Conservation (phyloP, 2,797 vertebrate genomes). For the Dermochelys coriacea region DNA sequence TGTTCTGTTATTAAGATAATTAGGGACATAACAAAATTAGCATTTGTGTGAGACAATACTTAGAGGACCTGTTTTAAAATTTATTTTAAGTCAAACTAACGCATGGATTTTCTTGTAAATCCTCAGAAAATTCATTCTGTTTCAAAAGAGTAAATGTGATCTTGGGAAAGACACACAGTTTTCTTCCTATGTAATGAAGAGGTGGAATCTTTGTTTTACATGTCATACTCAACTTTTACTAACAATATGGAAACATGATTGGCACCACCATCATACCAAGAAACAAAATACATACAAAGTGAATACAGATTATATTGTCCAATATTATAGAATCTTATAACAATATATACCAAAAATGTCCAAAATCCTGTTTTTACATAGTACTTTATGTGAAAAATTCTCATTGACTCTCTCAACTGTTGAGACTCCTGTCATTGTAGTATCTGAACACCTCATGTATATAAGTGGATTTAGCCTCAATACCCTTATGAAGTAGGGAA, state of each 20-base stretch:
- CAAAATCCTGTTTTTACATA: background rate
- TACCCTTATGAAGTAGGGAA: background rate
- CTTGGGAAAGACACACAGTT: background rate
- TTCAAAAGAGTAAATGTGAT: background rate
- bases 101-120: slow-evolving; percentile 9
- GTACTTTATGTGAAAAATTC: background rate
- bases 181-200: background rate
- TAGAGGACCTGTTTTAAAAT: slow-evolving; percentile 20
- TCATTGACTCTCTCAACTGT: background rate
- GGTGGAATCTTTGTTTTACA: background rate
- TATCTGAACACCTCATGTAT: background rate
- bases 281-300: background rate
- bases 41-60: too few relatives aligned
- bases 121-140: background rate
- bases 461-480: background rate
- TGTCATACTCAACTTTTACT: background rate
- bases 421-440: background rate
- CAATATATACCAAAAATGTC: background rate
- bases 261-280: background rate
- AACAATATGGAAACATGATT: background rate
- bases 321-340: background rate
- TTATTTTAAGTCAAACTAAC: slow-evolving; percentile 54
- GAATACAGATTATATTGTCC: background rate
- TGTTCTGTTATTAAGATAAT: slow-evolving; percentile 25
- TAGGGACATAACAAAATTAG: background rate